Evolutionary conservation across 2,797 vertebrate species (phyloP).

Genomic region (Platyrinchus mystaceus): DNA sequence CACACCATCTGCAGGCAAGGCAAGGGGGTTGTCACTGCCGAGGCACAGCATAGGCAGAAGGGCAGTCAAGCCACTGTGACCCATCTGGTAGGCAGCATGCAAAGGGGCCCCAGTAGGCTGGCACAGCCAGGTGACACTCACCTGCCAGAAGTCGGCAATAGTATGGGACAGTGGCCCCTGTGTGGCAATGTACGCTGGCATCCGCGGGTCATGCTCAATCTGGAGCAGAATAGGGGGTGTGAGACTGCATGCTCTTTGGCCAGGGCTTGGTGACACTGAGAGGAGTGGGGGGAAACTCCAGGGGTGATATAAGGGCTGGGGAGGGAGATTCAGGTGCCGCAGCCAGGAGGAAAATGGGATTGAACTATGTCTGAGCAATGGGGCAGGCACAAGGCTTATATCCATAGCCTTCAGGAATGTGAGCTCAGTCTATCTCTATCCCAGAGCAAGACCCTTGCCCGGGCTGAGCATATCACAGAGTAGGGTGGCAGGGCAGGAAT

Average conservation of each 20-base stretch:
- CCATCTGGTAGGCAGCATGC: background rate
- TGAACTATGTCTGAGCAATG: background rate
- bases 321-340: background rate
- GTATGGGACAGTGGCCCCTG: constrained; percentile 95
- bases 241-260: rapidly evolving
- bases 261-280: background rate
- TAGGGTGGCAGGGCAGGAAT: background rate
- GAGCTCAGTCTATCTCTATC: rapidly evolving
- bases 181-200: constrained; percentile 94
- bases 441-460: background rate
- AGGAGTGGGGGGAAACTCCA: background rate
- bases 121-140: background rate
- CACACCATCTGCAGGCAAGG: constrained; percentile 87
- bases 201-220: constrained; percentile 96
- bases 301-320: too few relatives aligned
- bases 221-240: constrained; percentile 22
- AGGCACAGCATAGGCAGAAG: background rate
- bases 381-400: background rate
- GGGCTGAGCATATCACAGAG: background rate
- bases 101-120: rapidly evolving
- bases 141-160: constrained; percentile 98
- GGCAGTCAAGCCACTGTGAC: rapidly evolving
- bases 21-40: background rate
- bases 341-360: background rate
- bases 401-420: background rate